Conservation (phyloP, 2,113 vertebrate species). For the Nothocercus julius region DNA sequence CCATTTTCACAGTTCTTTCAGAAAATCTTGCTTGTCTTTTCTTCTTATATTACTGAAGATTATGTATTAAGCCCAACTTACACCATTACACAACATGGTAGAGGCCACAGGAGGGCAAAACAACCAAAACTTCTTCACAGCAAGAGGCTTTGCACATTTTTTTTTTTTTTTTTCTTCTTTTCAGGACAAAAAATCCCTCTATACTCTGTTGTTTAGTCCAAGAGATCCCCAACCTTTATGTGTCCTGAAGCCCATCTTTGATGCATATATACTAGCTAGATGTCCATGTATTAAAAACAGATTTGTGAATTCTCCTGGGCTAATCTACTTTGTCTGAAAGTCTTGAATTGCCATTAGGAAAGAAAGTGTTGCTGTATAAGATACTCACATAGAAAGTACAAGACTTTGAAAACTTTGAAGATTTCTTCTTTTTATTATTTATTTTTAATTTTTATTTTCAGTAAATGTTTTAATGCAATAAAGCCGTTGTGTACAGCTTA, state of each 20-base stretch:
- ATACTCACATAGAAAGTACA: neutral
- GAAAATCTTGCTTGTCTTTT: neutral
- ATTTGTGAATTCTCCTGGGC: neutral
- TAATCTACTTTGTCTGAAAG: neutral
- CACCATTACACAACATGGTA: neutral
- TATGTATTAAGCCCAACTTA: neutral
- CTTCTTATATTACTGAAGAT: neutral
- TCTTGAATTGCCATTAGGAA: neutral
- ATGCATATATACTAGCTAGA: rapidly evolving
- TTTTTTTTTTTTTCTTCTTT: neutral
- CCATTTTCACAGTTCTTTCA: neutral
- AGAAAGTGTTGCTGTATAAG: neutral
- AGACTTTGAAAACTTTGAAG: neutral
- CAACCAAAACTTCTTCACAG: neutral
- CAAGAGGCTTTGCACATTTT: neutral
- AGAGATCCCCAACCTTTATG: neutral
- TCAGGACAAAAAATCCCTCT: neutral
- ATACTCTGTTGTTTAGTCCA: neutral
- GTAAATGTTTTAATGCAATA: neutral
- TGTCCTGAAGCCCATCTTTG: neutral
- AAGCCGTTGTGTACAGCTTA: too few relatives aligned
- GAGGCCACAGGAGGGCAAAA: neutral
- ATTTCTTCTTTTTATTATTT: neutral
- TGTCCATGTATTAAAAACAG: neutral
- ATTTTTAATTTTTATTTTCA: neutral